Base-by-base conservation (phyloP, 2,888 invertebrate genomes). In the Mamestra brassicae region DNA sequence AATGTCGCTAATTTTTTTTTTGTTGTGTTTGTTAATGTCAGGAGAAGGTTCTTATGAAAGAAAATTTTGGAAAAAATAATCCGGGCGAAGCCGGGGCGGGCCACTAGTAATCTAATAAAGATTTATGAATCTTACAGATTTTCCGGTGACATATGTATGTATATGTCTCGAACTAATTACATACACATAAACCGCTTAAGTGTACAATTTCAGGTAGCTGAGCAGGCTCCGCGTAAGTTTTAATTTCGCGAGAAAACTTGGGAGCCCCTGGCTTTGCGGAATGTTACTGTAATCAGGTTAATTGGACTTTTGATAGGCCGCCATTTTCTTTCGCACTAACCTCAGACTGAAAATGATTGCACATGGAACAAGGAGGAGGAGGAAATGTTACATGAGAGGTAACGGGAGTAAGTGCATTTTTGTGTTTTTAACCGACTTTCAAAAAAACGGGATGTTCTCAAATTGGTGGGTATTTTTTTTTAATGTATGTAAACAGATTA, bases 191-290 rank as follows among this genome's bases (percentile, higher is more conserved):
- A 74, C 76, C 71, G 70, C 74, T 80, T 73, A 71, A 77, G 42
- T 71, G 71, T 85, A 80, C 80, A 82, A 81, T 83, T 83, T 84
- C 81, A 82, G 81, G 81, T 78, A 81, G 79, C 72, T 80, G 72
- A 74, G 73, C 80, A 71, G 67, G 60, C 45, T 64, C 26, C 36
- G 71, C 34, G 42, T 73, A 90, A 91, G 88, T 91, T 91, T 91
- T 91, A 91, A 90, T 91, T 90, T 90, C 80, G 87, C 87, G 85
- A 81, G 81, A 70, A 87, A 89, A 89, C 86, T 90, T 87, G 55
- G 76, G 80, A 74, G 70, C 75, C 75, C 80, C 77, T 73, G 80
- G 78, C 82, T 83, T 79, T 76, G 81, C 65, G 79, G 86, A 87
- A 89, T 85, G 85, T 84, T 82, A 78, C 83, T 74, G 84, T 87